Conservation (phyloP, 2,888 invertebrate species). For the Carterocephalus palaemon region DNA sequence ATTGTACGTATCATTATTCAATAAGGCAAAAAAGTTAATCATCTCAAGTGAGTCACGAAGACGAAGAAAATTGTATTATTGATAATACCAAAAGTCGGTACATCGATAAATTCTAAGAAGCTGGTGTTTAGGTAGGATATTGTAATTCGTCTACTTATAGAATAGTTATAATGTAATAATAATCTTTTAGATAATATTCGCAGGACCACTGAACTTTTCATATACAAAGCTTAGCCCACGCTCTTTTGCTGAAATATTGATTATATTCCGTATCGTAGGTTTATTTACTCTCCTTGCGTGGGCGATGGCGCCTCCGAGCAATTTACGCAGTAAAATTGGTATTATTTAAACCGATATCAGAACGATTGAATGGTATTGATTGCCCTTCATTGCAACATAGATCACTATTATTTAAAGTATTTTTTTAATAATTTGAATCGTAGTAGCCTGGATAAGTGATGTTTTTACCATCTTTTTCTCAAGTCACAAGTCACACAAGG, state of each 20-base stretch:
- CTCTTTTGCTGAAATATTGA: conserved; percentile 21
- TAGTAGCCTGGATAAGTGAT: no score
- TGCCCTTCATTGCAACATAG: no score
- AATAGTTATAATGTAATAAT: no score
- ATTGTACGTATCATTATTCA: conserved; percentile 10
- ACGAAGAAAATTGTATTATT: background rate
- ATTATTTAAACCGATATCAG: conserved; percentile 9
- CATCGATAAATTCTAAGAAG: no score
- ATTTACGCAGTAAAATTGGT: conserved; percentile 10
- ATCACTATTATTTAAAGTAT: no score
- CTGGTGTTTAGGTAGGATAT: no score
- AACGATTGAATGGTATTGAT: background rate
- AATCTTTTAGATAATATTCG: no score
- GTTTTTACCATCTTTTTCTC: no score
- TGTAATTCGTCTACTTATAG: background rate
- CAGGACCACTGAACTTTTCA: background rate
- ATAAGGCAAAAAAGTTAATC: conserved; percentile 6
- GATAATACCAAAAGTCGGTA: no score
- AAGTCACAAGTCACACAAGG: no score
- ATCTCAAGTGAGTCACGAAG: background rate
- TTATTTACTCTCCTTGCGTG: conserved; percentile 22
- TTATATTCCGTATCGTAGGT: conserved; percentile 20
- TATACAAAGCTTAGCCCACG: conserved; percentile 9
- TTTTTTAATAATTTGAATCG: no score
- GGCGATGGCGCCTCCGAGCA: conserved; percentile 24